These are phyloP conservation scores for Magallana ariakensis DNA, from an alignment of 1,140 invertebrate genomes.

Conservation along the genomic window DNA sequence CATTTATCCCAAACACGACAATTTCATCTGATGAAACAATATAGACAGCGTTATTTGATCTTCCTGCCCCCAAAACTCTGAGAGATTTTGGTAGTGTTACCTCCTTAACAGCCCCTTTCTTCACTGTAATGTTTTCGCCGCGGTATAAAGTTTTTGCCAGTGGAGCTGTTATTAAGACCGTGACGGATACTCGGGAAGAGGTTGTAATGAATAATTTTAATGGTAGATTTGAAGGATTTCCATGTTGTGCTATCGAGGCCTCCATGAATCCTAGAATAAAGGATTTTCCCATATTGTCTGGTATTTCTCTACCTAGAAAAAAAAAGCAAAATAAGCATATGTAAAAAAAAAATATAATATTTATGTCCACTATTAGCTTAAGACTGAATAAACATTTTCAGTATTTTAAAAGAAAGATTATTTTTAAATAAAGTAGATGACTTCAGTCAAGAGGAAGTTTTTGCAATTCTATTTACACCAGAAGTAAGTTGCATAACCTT, in stretches of 20 bases:
- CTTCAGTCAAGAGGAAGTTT: too few relatives aligned
- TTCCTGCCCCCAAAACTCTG: not conserved
- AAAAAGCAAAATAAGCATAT: not conserved
- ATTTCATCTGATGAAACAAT: slow-evolving; percentile 56
- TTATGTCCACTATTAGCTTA: too few relatives aligned
- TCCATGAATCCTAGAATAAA: slow-evolving; percentile 54
- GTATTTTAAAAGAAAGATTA: too few relatives aligned
- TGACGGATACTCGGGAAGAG: slow-evolving; percentile 52
- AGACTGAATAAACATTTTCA: too few relatives aligned
- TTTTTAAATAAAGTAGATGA: too few relatives aligned
- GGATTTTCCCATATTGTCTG: slow-evolving; percentile 53
- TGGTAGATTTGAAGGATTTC: not conserved
- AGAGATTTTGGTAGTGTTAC: slow-evolving; percentile 46
- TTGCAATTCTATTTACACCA: too few relatives aligned
- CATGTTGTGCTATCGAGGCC: not conserved
- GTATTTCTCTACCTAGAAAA: not conserved
- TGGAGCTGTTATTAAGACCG: slow-evolving; percentile 59
- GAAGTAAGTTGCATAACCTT: too few relatives aligned
- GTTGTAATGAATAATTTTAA: slow-evolving; percentile 64
- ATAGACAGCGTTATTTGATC: slow-evolving; percentile 50
- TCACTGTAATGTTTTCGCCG: slow-evolving; percentile 40
- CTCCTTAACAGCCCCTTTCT: slow-evolving; percentile 41
- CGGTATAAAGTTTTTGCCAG: not conserved
- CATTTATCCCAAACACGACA: slow-evolving; percentile 65
- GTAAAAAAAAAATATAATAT: too few relatives aligned